phyloP scores from a whole-genome alignment of 1,140 invertebrate genomes.

The Saccostrea glomerata region DNA sequence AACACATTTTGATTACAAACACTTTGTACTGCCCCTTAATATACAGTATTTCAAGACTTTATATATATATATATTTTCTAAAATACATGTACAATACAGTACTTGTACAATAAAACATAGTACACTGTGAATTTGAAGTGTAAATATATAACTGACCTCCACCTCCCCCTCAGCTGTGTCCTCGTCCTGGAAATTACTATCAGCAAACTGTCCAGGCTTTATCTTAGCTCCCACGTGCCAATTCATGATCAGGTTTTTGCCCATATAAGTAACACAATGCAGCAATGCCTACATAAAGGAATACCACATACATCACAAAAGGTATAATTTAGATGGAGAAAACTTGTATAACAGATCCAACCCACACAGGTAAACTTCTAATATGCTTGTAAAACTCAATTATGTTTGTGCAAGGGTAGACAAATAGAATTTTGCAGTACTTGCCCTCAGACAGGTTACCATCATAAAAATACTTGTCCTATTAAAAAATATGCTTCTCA shows the following conservation, averaged over 20 bases:
- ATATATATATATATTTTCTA: no score
- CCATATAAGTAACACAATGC: slow-evolving; percentile 78
- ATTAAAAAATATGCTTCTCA: no score
- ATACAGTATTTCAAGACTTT: no score
- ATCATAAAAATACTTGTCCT: no score
- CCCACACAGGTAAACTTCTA: not conserved
- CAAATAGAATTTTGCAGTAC: no score
- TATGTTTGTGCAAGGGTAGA: no score
- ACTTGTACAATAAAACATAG: no score
- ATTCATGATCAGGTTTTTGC: slow-evolving; percentile 76
- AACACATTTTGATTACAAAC: no score
- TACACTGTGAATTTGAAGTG: no score
- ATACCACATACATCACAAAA: not conserved
- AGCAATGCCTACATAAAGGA: slow-evolving; percentile 73
- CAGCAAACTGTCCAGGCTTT: slow-evolving; percentile 64
- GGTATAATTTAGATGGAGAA: not conserved
- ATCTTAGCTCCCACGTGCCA: slow-evolving; percentile 76
- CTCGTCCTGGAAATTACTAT: slow-evolving; percentile 50
- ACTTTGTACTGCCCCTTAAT: no score
- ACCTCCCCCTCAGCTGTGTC: slow-evolving; percentile 66
- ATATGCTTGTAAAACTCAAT: not conserved
- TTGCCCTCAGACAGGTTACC: no score
- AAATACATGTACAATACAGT: no score
- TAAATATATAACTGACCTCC: not conserved
- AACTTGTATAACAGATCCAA: not conserved